Evolutionary conservation across 2,888 invertebrate species (phyloP), one percentile per base, ranked within the genome.

Genomic region (Agrilus mali): DNA sequence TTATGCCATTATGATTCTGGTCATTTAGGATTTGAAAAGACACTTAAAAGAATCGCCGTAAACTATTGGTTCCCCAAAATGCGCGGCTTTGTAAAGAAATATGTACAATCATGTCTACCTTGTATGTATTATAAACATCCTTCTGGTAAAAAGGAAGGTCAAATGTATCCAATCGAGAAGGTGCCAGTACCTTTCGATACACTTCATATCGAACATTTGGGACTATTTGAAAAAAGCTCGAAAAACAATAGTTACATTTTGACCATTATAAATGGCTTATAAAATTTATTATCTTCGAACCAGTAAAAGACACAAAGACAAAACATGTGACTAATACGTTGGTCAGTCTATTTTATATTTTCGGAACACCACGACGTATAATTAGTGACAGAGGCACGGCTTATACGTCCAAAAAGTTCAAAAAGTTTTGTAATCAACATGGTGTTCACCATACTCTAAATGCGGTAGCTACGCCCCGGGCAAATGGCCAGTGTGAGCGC

Each of bases 141-240:
- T 13, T 38, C 47, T 20, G 55, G 54, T 12, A 50, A 50, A 22
- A 53, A 47, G 37, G 52, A 55, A 42, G 65, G 65, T 12, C 43
- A 49, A 10, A 45, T 66, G 14, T 55, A 64, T 40, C 56, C 62
- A 1, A 66, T 67, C 12, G 55, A 55, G 7, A 65, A 66, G 45
- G 51, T 57, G 10, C 45, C 50, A 2, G 50, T 54, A 4, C 64
- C 63, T 0, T 64, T 67, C 36, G 58, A 64, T 42, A 64, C 62
- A 1, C 16, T 66, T 13, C 64, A 66, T 46, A 40, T 65, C 1
- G 66, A 67, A 47, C 66, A 67, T 44, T 42, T 66, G 7, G 63
- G 63, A 1, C 64, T 63, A 12, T 67, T 67, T 46, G 53, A 59
- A 7, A 53, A 50, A 27, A 59, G 56, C 32, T 54, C 48, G 20